phyloP scores from a whole-genome alignment of 2,113 vertebrate genomes.

The Gobius niger region DNA sequence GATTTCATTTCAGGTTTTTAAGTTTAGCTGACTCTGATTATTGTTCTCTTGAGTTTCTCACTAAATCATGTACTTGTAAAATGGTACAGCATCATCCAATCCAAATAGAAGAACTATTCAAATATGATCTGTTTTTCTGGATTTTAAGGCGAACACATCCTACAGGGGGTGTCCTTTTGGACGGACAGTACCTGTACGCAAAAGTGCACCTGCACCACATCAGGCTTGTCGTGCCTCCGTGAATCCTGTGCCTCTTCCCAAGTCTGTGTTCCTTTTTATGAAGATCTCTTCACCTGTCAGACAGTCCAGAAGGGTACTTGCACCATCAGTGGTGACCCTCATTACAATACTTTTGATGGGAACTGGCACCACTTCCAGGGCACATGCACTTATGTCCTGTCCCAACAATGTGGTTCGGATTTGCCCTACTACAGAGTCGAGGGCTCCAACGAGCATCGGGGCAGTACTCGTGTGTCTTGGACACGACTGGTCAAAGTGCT shows the following conservation, averaged over 20 bases:
- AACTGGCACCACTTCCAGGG: slow-evolving; percentile 58
- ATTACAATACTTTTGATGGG: slow-evolving; percentile 71
- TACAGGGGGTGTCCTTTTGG: slow-evolving; percentile 58
- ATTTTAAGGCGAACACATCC: slow-evolving; percentile 51
- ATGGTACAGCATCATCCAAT: background rate
- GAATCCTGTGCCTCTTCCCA: slow-evolving; percentile 57
- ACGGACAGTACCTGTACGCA: slow-evolving; percentile 49
- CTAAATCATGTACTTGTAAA: too few species aligned
- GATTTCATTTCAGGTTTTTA: too few species aligned
- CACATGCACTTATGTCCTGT: slow-evolving; percentile 60
- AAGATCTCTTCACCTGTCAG: slow-evolving; percentile 53
- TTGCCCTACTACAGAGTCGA: slow-evolving; percentile 57
- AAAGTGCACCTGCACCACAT: slow-evolving; percentile 49
- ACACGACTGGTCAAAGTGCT: too few species aligned
- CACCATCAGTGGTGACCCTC: slow-evolving; percentile 63
- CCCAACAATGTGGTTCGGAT: slow-evolving; percentile 47
- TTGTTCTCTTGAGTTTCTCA: too few species aligned
- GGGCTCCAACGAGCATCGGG: slow-evolving; percentile 17
- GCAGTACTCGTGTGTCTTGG: too few species aligned
- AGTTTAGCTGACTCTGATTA: too few species aligned
- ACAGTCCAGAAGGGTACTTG: slow-evolving; percentile 55
- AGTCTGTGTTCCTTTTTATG: slow-evolving; percentile 27
- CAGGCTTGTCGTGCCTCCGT: slow-evolving; percentile 40
- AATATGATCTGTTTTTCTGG: background rate
- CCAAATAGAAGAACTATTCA: background rate